Conservation (phyloP, 2,797 vertebrate species). For the Holocentrus rufus region DNA sequence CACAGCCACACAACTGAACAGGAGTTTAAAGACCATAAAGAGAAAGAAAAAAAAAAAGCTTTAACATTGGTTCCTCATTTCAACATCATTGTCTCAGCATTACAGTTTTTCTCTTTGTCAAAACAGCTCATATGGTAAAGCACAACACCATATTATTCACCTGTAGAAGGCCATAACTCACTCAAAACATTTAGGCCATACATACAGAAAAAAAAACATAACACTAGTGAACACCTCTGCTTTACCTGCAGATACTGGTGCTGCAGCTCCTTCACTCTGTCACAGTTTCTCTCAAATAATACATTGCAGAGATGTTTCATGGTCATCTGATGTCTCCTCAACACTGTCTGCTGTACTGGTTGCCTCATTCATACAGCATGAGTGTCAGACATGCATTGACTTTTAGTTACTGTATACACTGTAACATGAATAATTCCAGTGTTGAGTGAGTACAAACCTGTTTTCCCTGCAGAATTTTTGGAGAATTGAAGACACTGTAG, state of each 20-base stretch:
- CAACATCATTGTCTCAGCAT: no score
- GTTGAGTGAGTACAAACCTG: slow-evolving; percentile 9
- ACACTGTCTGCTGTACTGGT: slow-evolving; percentile 1
- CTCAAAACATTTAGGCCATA: background rate
- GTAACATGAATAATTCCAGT: slow-evolving; percentile 17
- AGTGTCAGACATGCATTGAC: slow-evolving; percentile 1
- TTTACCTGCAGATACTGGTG: background rate
- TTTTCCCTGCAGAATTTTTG: slow-evolving; percentile 21
- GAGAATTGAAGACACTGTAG: slow-evolving; percentile 29
- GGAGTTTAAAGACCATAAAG: no score
- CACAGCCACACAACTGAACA: slow-evolving; percentile 4
- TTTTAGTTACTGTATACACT: slow-evolving; percentile 19
- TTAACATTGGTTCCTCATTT: background rate
- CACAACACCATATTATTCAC: no score
- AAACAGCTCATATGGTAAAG: no score
- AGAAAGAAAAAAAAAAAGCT: background rate
- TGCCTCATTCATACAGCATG: slow-evolving; percentile 19
- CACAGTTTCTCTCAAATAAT: slow-evolving; percentile 1
- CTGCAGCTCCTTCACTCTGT: background rate
- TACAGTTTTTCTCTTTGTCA: no score
- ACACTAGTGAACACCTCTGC: background rate
- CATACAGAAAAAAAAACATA: no score
- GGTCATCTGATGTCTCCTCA: slow-evolving; percentile 9
- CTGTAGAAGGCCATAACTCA: no score
- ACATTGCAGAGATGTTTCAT: slow-evolving; percentile 4